Evolutionary conservation across 2,888 invertebrate species (phyloP).

Genomic region (Caenorhabditis imperialis): DNA sequence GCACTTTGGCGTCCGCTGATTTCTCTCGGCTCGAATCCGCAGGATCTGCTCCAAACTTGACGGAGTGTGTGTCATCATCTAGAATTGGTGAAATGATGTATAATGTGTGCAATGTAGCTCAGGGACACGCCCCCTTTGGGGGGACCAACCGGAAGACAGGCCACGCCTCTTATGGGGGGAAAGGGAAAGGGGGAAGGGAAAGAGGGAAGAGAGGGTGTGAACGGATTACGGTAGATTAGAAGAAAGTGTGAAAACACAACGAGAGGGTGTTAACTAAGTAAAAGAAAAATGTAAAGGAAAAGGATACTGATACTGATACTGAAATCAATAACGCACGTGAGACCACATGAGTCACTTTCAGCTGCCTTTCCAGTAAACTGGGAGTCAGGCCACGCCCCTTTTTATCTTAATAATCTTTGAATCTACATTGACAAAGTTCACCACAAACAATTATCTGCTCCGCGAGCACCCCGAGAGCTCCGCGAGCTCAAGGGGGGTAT

Average conservation of each 20-base stretch:
- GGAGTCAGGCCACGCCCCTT: no score
- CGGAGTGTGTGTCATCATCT: conserved; percentile 8
- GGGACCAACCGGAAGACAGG: conserved; percentile 39
- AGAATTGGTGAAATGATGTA: conserved; percentile 13
- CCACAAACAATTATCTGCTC: no score
- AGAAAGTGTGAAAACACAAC: conserved; percentile 20
- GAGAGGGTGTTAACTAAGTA: neutral
- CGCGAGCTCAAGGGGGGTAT: no score
- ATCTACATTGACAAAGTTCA: no score
- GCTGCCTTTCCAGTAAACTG: no score
- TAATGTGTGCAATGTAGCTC: conserved; percentile 3
- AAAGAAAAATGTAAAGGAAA: no score
- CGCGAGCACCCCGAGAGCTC: no score
- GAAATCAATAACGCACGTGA: no score
- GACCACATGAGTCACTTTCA: no score
- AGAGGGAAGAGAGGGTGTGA: conserved; percentile 28
- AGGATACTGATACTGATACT: no score
- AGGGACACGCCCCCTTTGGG: conserved; percentile 2
- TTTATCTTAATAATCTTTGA: no score
- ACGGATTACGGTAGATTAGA: neutral
- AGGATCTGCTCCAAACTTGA: conserved; percentile 63
- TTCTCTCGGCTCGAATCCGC: conserved; percentile 60
- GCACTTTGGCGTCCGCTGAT: conserved; percentile 87
- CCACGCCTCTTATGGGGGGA: conserved; percentile 15
- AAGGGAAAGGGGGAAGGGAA: conserved; percentile 12